Conservation (phyloP, 2,113 vertebrate species). For the Heterotis niloticus region DNA sequence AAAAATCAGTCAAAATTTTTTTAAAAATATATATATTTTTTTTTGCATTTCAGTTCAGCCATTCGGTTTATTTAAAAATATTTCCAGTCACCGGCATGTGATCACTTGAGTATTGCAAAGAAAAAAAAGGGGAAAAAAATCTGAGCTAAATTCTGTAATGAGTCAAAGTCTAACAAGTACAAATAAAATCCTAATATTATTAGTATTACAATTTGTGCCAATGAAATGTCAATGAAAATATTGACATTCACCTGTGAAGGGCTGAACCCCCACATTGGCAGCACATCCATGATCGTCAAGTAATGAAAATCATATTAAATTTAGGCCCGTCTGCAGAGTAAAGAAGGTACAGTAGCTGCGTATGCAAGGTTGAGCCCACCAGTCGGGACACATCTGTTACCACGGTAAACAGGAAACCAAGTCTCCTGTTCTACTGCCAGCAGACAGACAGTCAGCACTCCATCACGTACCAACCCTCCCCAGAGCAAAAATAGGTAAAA, state of each 20-base stretch:
- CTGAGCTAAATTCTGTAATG: no score
- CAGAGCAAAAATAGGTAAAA: slow-evolving; percentile 64
- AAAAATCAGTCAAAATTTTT: no score
- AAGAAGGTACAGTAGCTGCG: background rate
- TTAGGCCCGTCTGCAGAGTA: background rate
- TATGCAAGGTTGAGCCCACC: background rate
- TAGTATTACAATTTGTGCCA: background rate
- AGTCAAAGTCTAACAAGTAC: no score
- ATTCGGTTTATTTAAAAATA: no score
- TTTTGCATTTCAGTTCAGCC: no score
- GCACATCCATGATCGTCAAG: background rate
- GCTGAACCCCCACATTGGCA: background rate
- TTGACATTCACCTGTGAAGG: background rate
- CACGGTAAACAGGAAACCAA: slow-evolving; percentile 27
- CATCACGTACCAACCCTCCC: slow-evolving; percentile 66
- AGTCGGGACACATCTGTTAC: background rate
- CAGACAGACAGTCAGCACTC: slow-evolving; percentile 55
- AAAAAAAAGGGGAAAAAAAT: no score
- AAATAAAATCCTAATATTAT: background rate
- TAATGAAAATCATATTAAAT: background rate
- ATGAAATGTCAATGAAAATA: background rate
- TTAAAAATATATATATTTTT: no score
- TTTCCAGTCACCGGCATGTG: no score
- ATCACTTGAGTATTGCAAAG: no score
- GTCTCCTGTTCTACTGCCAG: slow-evolving; percentile 56